Evolutionary conservation across 2,888 invertebrate species (phyloP), one percentile per base, ranked within the genome.

Genomic region (Cosmia pyralina): DNA sequence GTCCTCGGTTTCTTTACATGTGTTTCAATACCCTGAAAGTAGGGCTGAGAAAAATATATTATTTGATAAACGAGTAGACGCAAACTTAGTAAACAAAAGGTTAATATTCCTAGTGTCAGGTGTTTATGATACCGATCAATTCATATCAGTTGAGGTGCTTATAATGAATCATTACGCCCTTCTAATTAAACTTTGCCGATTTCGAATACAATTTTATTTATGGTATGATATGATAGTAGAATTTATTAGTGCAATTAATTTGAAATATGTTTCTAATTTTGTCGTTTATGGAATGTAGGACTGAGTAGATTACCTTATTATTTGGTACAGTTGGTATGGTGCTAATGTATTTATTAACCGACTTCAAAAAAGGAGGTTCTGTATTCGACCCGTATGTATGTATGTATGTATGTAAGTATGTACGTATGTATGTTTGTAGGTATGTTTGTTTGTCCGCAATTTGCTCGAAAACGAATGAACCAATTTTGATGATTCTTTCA

Each of bases 171-270:
- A 85, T 85, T 69, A 65, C 84, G 38, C 38, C 59, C 48, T 77
- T 69, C 78, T 84, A 85, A 85, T 85, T 85, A 85, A 85, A 85
- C 84, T 85, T 84, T 74, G 41, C 75, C 72, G 64, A 84, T 85
- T 84, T 75, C 78, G 82, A 72, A 75, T 79, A 79, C 68, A 77
- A 77, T 84, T 84, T 84, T 82, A 84, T 85, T 84, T 50, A 80
- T 72, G 72, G 57, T 64, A 58, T 59, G 80, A 74, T 70, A 57
- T 64, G 84, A 77, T 73, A 77, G 66, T 74, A 70, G 62, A 81
- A 85, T 85, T 85, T 79, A 84, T 84, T 74, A 57, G 38, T 4
- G 75, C 72, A 69, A 85, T 85, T 82, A 82, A 60, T 74, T 70
- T 79, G 84, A 85, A 84, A 79, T 76, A 79, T 80, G 75, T 67